Conservation (phyloP, 2,888 invertebrate species). For the Oasisia sp. region DNA sequence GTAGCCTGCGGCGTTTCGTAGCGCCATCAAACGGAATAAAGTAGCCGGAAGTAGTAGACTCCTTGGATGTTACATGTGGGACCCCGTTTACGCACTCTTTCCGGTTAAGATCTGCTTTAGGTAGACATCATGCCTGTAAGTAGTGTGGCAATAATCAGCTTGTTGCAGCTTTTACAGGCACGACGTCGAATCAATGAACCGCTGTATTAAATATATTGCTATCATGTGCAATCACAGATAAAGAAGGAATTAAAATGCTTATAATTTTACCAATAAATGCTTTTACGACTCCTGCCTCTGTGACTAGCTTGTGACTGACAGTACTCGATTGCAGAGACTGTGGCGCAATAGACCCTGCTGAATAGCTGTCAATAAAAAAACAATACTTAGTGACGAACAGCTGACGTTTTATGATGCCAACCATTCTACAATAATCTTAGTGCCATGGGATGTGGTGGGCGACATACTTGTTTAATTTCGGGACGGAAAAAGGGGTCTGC, state of each 20-base stretch:
- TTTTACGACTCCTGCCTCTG: background rate
- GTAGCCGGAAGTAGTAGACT: constrained; percentile 3
- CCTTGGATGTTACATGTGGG: background rate
- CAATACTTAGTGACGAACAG: background rate
- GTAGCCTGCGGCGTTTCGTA: background rate
- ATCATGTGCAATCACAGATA: background rate
- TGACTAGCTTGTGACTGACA: background rate
- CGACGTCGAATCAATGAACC: background rate
- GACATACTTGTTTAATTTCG: too few relatives aligned
- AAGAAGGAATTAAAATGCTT: background rate
- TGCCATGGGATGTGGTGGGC: too few relatives aligned
- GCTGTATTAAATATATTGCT: background rate
- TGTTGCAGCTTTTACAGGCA: background rate
- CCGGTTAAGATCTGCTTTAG: background rate
- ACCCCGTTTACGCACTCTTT: constrained; percentile 1
- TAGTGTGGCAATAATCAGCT: constrained; percentile 6
- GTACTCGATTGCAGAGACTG: background rate
- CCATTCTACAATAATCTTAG: too few relatives aligned
- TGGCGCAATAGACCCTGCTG: background rate
- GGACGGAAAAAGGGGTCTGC: too few relatives aligned
- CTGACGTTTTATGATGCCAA: too few relatives aligned
- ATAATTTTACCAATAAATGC: background rate
- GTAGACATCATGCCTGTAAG: constrained; percentile 11
- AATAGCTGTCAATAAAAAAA: background rate
- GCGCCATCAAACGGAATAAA: background rate